Conservation (phyloP, 2,888 invertebrate genomes). For the Eueremaeus valkanovi region DNA sequence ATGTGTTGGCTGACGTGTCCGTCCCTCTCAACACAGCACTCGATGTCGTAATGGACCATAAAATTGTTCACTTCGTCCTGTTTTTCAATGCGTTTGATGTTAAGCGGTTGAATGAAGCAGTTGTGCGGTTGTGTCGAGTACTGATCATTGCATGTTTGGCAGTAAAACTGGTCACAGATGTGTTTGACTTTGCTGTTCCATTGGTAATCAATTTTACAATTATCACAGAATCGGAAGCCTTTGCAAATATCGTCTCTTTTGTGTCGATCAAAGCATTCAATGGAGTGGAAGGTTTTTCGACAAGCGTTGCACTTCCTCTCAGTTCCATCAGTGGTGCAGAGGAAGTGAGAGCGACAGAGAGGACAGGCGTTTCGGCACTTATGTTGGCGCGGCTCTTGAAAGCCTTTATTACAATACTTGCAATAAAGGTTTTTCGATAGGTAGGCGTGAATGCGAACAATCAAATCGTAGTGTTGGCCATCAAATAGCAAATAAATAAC, state of each 20-base stretch:
- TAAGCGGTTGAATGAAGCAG: too few species aligned
- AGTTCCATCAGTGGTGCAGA: not conserved
- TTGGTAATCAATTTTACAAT: not conserved
- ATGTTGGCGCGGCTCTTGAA: not conserved
- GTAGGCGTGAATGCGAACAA: not conserved
- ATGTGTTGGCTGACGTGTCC: not conserved
- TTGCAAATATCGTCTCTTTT: not conserved
- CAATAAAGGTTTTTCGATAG: not conserved
- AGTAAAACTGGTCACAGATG: too few species aligned
- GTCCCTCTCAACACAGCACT: not conserved
- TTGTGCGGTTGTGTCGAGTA: too few species aligned
- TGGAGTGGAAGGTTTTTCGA: not conserved
- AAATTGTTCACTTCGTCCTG: not conserved
- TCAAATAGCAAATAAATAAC: not conserved
- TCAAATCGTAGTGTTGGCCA: not conserved
- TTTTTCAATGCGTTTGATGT: not conserved
- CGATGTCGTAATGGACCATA: conserved; percentile 33
- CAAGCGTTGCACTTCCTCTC: not conserved
- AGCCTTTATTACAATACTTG: not conserved
- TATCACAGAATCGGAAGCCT: not conserved
- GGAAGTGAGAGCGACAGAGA: not conserved
- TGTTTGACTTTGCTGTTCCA: too few species aligned
- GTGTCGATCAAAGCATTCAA: not conserved
- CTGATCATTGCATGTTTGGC: too few species aligned
- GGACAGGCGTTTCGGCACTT: not conserved